Conservation (phyloP, 2,113 vertebrate genomes). For the Thalassoma bifasciatum region DNA sequence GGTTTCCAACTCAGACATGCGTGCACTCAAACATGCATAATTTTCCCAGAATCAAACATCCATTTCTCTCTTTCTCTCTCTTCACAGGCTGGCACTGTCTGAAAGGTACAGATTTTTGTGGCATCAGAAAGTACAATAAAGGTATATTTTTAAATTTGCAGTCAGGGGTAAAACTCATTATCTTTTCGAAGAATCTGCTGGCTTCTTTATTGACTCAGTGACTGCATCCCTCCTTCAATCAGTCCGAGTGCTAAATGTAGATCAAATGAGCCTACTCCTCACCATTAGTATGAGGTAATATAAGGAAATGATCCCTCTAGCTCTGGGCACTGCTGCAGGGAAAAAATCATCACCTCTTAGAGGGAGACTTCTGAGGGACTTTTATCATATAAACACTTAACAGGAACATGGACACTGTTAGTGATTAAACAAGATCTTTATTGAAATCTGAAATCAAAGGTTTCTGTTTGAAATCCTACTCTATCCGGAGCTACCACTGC, state of each 20-base stretch:
- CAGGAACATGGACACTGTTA: conserved; percentile 17
- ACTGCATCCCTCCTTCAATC: conserved; percentile 44
- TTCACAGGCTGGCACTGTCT: conserved; percentile 2
- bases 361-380: conserved; percentile 18
- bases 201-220: conserved; percentile 52
- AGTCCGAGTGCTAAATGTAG: conserved; percentile 49
- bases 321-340: conserved; percentile 23
- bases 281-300: conserved; percentile 44
- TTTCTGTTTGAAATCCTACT: neutral
- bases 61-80: too few relatives aligned
- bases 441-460: conserved; percentile 19
- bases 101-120: neutral
- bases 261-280: conserved; percentile 58
- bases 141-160: conserved; percentile 32
- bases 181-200: conserved; percentile 51
- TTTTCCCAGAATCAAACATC: too few relatives aligned
- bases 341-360: conserved; percentile 27
- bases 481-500: neutral
- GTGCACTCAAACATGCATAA: too few relatives aligned
- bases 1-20: too few relatives aligned
- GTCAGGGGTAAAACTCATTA: conserved; percentile 62
- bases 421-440: conserved; percentile 19
- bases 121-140: conserved; percentile 10
- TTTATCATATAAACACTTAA: conserved; percentile 42
- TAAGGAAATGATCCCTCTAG: conserved; percentile 31